Evolutionary conservation across 2,888 invertebrate species (phyloP), one percentile per base, ranked within the genome.

Genomic region (Drepanosiphum platanoidis): DNA sequence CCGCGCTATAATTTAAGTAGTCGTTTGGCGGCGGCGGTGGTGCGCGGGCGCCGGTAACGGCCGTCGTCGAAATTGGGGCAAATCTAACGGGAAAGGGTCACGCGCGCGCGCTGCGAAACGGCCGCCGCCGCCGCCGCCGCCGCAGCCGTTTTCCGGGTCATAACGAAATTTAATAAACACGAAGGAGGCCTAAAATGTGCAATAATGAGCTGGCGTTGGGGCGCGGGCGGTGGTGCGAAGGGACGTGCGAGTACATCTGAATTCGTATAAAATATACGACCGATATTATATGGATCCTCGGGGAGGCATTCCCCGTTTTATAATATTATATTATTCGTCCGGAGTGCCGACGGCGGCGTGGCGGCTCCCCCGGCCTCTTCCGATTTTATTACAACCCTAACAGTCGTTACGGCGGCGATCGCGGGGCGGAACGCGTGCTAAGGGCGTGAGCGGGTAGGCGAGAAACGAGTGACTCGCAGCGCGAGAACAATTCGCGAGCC

Each of bases 151-250:
- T 79, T 79, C 34, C n/a, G 68, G 68, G 46, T 78, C 64, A 18
- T 64, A n/a, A 32, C 13, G 42, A 78, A 79, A 68, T 68, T 68
- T 79, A 68, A 79, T 79, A 68, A 79, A 68, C 66, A 46, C 68
- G 13, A 79, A 22, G 39, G 18, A 15, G 77, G 30, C 64, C 77
- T 78, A 64, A 34, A 75, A 7, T 5, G 18, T 27, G 13, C 64
- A 27, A 32, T 74, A 52, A 74, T 27, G 4, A 74, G 32, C 22
- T 0, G 32, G 0, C 46, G 22, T n/a, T 8, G 8, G 22, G n/a
- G 22, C 22, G 52, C 34, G 34, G 3, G 32, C 34, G 0, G 7
- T 2, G 8, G 34, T n/a, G 13, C 15, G 46, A 15, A 30, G 30
- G 46, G 11, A 30, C 15, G 70, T 27, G 39, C 13, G 46, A 15